Base-by-base conservation (phyloP, 2,113 vertebrate genomes). In the Azemiops feae region DNA sequence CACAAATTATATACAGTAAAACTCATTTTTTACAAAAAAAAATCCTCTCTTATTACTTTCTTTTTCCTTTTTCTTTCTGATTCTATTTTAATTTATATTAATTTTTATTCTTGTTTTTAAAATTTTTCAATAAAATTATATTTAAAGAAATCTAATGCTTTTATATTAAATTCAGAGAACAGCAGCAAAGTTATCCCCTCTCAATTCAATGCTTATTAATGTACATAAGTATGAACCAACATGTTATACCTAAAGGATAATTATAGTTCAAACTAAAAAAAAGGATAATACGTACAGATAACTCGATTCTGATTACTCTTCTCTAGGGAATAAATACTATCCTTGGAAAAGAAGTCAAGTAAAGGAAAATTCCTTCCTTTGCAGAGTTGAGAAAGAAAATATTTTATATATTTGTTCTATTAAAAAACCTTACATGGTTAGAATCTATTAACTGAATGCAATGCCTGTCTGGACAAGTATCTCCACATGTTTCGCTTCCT, bases 131-230 rank as follows among this genome's bases (percentile, higher is more conserved):
- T 69, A n/a, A n/a, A 69, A 69, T 69, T n/a, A n/a, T n/a, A 69
- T 69, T 69, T 69, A 12, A 5, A 69, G 12, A 69, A 69, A 1
- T 16, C 12, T n/a, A 30, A 3, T 81, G 2, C 81, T 87, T 81
- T 39, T 93, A 23, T 92, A 58, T 34, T 93, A 53, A 50, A 20
- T 90, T 53, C 87, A 92, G 89, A 50, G 91, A 91, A 91, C 14
- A 92, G 58, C 27, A 39, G 45, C 8, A 86, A 58, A 58, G 43
- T 52, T 74, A 39, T 30, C 22, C 39, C 85, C 27, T 34, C 45
- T 89, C 50, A 69, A 69, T 81, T 45, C 55, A 91, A 91, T 34
- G 91, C 30, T 52, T 91, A 22, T 25, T 94, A 94, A 95, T 87
- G 11, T 10, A 91, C 0, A 16, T 27, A 1, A 60, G 88, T 50